Conservation (phyloP, 92 coral and sea anemone genomes). For the Palythoa grandiflora region DNA sequence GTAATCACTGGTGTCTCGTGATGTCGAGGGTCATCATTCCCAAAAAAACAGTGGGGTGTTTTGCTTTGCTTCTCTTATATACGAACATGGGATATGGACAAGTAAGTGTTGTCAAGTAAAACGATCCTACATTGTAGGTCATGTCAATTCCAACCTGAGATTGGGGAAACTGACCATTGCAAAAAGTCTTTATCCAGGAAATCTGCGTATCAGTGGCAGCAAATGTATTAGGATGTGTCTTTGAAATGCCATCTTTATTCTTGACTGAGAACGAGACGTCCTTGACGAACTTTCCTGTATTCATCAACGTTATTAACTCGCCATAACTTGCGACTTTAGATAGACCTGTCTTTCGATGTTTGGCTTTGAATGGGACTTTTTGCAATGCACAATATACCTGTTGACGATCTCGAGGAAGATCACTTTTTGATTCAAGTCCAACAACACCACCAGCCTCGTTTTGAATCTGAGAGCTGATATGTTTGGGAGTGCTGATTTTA, state of each 20-base stretch:
- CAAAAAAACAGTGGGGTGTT: slow-evolving; percentile 48
- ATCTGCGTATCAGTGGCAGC: slow-evolving; percentile 59
- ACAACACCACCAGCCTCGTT: slow-evolving; percentile 4
- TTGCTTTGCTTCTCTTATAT: slow-evolving; percentile 14
- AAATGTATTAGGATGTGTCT: slow-evolving; percentile 29
- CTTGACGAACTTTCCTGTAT: slow-evolving; percentile 24
- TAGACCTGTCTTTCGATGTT: slow-evolving; percentile 31
- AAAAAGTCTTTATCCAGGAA: slow-evolving; percentile 56
- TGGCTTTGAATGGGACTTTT: not conserved
- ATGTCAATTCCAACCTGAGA: slow-evolving; percentile 51
- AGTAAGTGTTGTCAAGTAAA: slow-evolving; percentile 54
- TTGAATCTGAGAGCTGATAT: not conserved
- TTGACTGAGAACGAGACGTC: slow-evolving; percentile 22
- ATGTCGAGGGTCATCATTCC: slow-evolving; percentile 49
- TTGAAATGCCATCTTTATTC: not conserved
- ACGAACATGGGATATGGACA: slow-evolving; percentile 59
- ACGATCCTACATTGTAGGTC: slow-evolving; percentile 60
- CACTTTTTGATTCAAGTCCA: not conserved
- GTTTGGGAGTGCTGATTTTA: not conserved
- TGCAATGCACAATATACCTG: not conserved
- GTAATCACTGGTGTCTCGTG: slow-evolving; percentile 49
- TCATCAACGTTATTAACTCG: not conserved
- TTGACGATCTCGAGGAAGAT: not conserved
- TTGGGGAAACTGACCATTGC: slow-evolving; percentile 45
- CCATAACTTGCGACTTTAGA: not conserved